These are phyloP conservation scores for Apogon hyalosoma DNA, from an alignment of 2,797 vertebrate species.

Conservation along the genomic window DNA sequence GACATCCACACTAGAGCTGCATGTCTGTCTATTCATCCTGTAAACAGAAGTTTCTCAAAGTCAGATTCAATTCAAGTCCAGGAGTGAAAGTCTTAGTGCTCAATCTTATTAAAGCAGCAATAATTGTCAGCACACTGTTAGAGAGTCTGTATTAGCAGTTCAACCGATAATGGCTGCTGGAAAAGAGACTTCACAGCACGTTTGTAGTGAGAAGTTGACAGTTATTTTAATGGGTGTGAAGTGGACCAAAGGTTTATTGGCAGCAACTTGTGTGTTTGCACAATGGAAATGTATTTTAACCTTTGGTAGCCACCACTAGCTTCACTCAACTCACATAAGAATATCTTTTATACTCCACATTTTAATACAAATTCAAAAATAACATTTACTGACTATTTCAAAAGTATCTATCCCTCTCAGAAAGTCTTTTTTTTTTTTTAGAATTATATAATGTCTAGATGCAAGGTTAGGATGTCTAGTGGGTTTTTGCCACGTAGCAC, in stretches of 20 bases:
- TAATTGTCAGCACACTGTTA: slow-evolving; percentile 8
- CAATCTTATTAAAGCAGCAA: slow-evolving; percentile 7
- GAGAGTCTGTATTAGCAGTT: neutral
- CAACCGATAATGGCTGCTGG: neutral
- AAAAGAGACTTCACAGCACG: neutral
- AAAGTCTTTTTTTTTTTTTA: no score
- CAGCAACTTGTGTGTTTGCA: no score
- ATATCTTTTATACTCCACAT: no score
- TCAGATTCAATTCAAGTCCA: neutral
- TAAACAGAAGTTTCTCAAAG: neutral
- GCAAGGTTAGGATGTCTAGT: neutral
- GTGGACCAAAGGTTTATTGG: neutral
- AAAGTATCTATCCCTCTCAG: no score
- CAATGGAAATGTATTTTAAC: no score
- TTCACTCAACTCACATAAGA: no score
- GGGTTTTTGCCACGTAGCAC: neutral
- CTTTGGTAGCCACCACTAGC: no score
- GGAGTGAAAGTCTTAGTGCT: no score
- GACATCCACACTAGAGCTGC: no score
- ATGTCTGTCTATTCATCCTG: no score
- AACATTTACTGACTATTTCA: no score
- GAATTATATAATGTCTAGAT: neutral
- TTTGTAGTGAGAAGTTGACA: neutral
- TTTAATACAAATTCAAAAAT: no score
- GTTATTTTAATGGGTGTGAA: neutral